Evolutionary conservation across 1,140 invertebrate species (phyloP).

Genomic region (Hycleus phaleratus): DNA sequence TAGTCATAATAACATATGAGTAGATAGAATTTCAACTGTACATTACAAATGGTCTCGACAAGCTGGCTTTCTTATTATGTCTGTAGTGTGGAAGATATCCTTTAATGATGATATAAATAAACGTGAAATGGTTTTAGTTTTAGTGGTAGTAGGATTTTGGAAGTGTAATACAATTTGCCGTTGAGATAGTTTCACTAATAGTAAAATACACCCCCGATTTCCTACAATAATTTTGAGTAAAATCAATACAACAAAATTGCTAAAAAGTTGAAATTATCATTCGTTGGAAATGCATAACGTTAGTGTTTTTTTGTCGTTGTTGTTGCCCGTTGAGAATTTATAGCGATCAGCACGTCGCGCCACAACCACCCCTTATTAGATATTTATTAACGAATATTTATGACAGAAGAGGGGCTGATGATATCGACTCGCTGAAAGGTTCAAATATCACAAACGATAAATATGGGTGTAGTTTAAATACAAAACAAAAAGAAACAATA

Average conservation of each 20-base stretch:
- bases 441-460: conserved; percentile 6
- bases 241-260: no score
- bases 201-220: no score
- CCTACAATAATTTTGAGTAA: no score
- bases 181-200: not conserved
- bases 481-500: conserved; percentile 1
- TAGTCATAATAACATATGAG: no score
- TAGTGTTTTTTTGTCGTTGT: no score
- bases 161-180: conserved; percentile 20
- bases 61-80: not conserved
- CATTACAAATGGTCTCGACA: no score
- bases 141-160: conserved; percentile 15
- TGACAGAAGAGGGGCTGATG: not conserved
- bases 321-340: no score
- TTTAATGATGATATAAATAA: conserved; percentile 23
- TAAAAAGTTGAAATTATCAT: no score
- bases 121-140: conserved; percentile 17
- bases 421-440: conserved; percentile 4
- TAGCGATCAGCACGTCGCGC: no score
- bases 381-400: conserved; percentile 15
- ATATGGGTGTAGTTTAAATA: not conserved
- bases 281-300: no score
- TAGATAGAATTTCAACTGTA: no score
- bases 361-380: conserved; percentile 4
- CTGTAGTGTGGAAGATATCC: conserved; percentile 17